Evolutionary conservation across 2,113 vertebrate species (phyloP).

Genomic region (Erythrocercus mccallii): DNA sequence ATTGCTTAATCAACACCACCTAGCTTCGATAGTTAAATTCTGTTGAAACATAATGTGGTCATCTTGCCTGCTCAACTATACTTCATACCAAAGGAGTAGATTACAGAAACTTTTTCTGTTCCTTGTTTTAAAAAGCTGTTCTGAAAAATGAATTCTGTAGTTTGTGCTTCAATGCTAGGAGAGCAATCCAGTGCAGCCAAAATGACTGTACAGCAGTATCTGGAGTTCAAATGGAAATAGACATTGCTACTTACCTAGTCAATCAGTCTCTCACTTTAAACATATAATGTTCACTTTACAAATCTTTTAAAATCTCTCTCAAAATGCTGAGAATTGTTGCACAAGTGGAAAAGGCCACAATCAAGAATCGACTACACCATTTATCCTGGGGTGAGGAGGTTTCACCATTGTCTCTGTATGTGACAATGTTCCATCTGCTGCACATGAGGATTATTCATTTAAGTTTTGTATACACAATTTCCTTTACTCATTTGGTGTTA

Average conservation of each 20-base stretch:
- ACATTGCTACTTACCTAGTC: not conserved
- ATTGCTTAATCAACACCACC: not conserved
- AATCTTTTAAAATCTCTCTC: not conserved
- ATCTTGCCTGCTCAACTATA: not conserved
- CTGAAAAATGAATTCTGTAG: not conserved
- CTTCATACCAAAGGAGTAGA: not conserved
- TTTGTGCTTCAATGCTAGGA: not conserved
- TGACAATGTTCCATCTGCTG: not conserved
- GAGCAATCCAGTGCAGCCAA: not conserved
- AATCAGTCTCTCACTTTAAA: not conserved
- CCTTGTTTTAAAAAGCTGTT: not conserved
- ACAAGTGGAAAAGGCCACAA: not conserved
- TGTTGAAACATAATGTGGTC: not conserved
- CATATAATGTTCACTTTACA: not conserved
- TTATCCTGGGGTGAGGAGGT: accelerated
- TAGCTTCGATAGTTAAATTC: not conserved
- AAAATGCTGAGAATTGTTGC: not conserved
- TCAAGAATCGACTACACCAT: accelerated
- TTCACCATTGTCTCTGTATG: not conserved
- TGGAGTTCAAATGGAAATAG: not conserved
- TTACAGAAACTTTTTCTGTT: not conserved
- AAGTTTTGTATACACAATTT: not conserved
- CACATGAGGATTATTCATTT: not conserved
- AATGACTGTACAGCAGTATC: not conserved
- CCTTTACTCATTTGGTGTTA: not conserved